Percentiles rank a stretch among this genome's conserved stretches.
Conservation (phyloP, 2,888 invertebrate species). For the Ryuthela nishihirai region DNA sequence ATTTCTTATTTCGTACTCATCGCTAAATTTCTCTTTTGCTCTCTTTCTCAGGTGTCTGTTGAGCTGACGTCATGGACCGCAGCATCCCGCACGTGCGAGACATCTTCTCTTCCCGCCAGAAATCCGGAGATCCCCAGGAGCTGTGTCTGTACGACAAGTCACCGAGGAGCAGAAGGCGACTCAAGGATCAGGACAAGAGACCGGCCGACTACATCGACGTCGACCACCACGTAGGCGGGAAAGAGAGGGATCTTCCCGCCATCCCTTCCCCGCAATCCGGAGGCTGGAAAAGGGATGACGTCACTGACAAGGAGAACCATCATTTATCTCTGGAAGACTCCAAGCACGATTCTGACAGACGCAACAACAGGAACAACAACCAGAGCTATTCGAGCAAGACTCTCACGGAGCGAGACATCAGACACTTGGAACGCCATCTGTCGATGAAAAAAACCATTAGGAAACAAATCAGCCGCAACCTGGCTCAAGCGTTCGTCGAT, state of each 20-base stretch:
- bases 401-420: slow-evolving; percentile 53
- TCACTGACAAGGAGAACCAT: background rate
- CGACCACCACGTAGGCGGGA: background rate
- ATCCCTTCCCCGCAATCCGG: background rate
- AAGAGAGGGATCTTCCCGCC: background rate
- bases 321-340: background rate
- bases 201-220: slow-evolving; percentile 6
- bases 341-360: slow-evolving; percentile 2
- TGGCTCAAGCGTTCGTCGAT: slow-evolving; percentile 58
- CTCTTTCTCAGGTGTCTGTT: slow-evolving; percentile 1
- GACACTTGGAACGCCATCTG: slow-evolving; percentile 72
- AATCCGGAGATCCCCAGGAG: slow-evolving; percentile 29
- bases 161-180: slow-evolving; percentile 14
- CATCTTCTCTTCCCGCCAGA: slow-evolving; percentile 26
- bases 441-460: slow-evolving; percentile 83
- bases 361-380: slow-evolving; percentile 9
- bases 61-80: slow-evolving; percentile 35
- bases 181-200: background rate
- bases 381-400: slow-evolving; percentile 35
- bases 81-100: slow-evolving; percentile 33
- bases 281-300: slow-evolving; percentile 5
- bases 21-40: background rate
- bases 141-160: slow-evolving; percentile 34
- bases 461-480: slow-evolving; percentile 78
- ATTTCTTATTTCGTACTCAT: no score